These are phyloP conservation scores for Apodemus speciosus DNA, from an alignment of 2,113 vertebrate species.

Conservation along the genomic window DNA sequence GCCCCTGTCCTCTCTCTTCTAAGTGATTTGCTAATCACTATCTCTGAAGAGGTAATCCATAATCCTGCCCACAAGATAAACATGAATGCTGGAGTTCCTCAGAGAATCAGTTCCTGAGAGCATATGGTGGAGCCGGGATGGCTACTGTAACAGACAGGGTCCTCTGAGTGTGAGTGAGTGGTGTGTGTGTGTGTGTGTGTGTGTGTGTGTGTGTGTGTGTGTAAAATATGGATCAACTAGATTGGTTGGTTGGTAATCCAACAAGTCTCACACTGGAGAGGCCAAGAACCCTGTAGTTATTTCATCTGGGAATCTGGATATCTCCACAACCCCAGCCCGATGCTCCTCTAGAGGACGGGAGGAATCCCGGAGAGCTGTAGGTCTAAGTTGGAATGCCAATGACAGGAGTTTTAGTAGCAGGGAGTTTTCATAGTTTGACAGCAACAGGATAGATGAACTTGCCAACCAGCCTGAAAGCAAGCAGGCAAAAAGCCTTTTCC, in stretches of 20 bases:
- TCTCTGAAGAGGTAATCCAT: not conserved
- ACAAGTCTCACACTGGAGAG: not conserved
- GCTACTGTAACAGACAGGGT: not conserved
- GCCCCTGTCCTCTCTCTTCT: not conserved
- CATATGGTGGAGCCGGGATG: not conserved
- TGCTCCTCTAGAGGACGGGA: not conserved
- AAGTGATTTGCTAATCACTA: not conserved
- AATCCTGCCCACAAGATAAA: not conserved
- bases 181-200: not conserved
- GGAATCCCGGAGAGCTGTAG: not conserved
- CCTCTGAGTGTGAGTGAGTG: not conserved
- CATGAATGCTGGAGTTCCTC: not conserved
- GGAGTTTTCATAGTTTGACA: not conserved
- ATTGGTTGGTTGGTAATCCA: not conserved
- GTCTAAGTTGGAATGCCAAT: not conserved
- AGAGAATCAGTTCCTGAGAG: not conserved
- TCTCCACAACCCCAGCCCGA: not conserved
- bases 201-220: not conserved
- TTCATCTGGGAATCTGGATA: too few relatives aligned
- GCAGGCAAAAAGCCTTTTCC: not conserved
- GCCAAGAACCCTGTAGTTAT: not conserved
- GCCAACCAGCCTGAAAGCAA: not conserved
- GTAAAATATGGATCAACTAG: not conserved
- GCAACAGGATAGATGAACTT: not conserved
- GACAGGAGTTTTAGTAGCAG: not conserved